Base-by-base conservation (phyloP, 2,113 vertebrate genomes). In the Heterochromis multidens region DNA sequence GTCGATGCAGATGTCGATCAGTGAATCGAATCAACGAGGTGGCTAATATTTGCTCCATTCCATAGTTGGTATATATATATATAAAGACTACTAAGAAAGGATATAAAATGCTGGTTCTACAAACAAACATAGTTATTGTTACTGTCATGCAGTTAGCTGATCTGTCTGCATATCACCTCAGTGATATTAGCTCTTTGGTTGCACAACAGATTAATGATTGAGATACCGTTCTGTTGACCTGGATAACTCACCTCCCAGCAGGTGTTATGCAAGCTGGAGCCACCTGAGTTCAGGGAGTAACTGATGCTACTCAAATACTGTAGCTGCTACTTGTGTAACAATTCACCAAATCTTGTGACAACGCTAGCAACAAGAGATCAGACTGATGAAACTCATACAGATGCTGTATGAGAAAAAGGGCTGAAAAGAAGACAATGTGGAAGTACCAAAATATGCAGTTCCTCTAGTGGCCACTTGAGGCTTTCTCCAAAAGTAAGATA, bases 221-320 rank as follows among this genome's bases (percentile, higher is more conserved):
- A n/a, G 8, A 57, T 43, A 58, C 52, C 60, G 12, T 80, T 27
- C 23, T 37, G 33, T 5, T 63, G 74, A 87, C 52, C 79, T 7
- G 7, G 54, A 79, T 88, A 62, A 74, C 29, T 40, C 59, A 57
- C 9, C n/a, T 76, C 27, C 17, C 54, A 35, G 43, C 43, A n/a
- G 31, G 29, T 70, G 76, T 54, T 8, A 77, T 7, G 27, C 67
- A 84, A 87, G 0, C 74, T 54, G 27, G 1, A 74, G 79, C 49
- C 62, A 74, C 63, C 52, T 14, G 79, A 82, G 81, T n/a, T 46
- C 79, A 77, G 49, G 79, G 82, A 76, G 58, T 87, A 81, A 82
- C 63, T 40, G 82, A 80, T 60, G 58, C 74, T 4, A 5, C 21
- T 79, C 27, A 49, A 19, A 77, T 3, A 3, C 59, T 46, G 2